Conservation (phyloP, 1,140 invertebrate genomes). For the Druon quercuslanigerum region DNA sequence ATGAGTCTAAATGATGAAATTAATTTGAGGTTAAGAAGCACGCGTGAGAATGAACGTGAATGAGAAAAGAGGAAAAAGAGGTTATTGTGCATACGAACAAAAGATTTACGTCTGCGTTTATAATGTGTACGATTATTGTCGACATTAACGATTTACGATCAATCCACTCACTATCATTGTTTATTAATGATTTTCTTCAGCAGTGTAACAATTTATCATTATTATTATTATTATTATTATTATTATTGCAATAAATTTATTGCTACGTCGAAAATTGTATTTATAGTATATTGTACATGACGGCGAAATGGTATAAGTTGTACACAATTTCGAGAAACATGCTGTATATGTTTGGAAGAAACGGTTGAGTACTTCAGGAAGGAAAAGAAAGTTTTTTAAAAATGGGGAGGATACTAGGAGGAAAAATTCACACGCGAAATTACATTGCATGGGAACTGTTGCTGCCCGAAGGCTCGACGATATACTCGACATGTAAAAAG, state of each 20-base stretch:
- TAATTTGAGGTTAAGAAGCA: conserved; percentile 73
- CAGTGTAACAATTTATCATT: conserved; percentile 21
- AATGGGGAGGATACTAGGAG: conserved; percentile 57
- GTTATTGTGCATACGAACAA: conserved; percentile 75
- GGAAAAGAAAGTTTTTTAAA: conserved; percentile 62
- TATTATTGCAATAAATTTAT: conserved; percentile 57
- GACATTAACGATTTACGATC: conserved; percentile 63
- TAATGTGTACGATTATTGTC: conserved; percentile 61
- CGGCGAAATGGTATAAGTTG: conserved; percentile 72
- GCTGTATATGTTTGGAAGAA: conserved; percentile 60
- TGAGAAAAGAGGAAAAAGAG: conserved; percentile 61
- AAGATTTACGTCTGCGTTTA: conserved; percentile 60
- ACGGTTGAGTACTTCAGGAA: conserved; percentile 60
- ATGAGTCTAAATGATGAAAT: conserved; percentile 76
- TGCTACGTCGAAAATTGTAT: conserved; percentile 54
- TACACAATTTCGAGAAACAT: conserved; percentile 74
- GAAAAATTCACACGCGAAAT: conserved; percentile 71
- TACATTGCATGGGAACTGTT: conserved; percentile 63
- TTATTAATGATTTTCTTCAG: not conserved
- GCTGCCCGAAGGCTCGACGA: conserved; percentile 60
- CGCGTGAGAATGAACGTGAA: conserved; percentile 71
- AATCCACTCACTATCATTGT: not conserved
- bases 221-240: conserved; percentile 51
- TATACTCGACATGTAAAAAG: conserved; percentile 51
- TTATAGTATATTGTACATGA: conserved; percentile 69